Evolutionary conservation across 1,140 invertebrate genomes (phyloP).

Genomic region (Ostrea denselamellosa): DNA sequence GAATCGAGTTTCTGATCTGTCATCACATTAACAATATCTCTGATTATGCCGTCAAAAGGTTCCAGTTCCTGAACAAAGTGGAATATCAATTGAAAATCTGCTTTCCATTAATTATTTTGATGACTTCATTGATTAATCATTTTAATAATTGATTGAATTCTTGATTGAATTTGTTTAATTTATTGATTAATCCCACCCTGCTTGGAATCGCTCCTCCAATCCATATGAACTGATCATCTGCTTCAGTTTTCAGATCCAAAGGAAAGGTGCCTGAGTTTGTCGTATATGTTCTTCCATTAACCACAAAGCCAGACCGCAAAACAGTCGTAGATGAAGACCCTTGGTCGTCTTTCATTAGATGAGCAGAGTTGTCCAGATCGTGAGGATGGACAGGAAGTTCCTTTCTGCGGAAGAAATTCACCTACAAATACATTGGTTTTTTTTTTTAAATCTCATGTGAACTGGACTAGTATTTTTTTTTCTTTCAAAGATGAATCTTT

Average conservation of each 20-base stretch:
- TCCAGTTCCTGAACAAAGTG: background rate
- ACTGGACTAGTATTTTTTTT: no score
- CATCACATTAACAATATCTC: background rate
- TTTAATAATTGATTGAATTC: background rate
- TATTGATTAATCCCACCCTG: background rate
- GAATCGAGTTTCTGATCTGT: background rate
- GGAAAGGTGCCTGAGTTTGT: background rate
- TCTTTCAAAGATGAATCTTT: no score
- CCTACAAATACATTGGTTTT: background rate
- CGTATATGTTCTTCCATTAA: background rate
- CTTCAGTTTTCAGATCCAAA: background rate
- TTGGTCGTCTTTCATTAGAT: background rate
- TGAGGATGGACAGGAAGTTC: background rate
- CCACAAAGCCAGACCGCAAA: background rate
- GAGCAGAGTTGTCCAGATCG: background rate
- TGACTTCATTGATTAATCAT: background rate
- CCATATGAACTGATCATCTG: background rate
- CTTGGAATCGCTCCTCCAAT: background rate
- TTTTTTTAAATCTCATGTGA: background rate
- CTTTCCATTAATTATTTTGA: background rate
- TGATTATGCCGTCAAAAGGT: background rate
- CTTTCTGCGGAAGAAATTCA: slow-evolving; percentile 26
- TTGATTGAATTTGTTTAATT: background rate
- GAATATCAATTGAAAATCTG: no score
- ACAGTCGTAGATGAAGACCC: background rate